phyloP scores from a whole-genome alignment of 2,797 vertebrate genomes.

The Danio jaintianensis region DNA sequence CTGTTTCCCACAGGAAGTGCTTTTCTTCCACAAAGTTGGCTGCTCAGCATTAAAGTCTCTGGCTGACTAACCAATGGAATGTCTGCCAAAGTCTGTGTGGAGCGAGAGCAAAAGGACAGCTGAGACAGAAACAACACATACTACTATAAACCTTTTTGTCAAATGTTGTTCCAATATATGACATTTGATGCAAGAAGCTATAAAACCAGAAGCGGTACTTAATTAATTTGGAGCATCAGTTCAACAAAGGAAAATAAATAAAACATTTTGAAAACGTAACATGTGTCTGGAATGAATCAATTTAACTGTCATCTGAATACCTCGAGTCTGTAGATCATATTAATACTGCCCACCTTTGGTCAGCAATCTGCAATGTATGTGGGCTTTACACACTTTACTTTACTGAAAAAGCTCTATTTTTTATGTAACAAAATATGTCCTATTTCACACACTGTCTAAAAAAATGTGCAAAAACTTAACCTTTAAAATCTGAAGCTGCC shows the following conservation, averaged over 20 bases:
- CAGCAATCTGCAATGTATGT: background rate
- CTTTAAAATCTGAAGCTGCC: background rate
- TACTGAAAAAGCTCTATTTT: background rate
- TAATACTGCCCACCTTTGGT: background rate
- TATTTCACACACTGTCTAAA: background rate
- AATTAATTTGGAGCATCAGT: background rate
- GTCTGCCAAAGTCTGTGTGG: background rate
- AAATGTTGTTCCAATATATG: background rate
- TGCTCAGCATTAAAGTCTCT: slow-evolving; percentile 31
- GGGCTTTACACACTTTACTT: too few species aligned
- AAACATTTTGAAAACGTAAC: background rate
- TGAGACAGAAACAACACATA: background rate
- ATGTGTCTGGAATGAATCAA: background rate
- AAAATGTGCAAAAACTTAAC: background rate
- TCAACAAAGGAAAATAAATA: background rate
- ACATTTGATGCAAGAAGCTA: background rate
- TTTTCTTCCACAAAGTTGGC: slow-evolving; percentile 28
- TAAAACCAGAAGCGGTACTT: background rate
- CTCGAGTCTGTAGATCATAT: background rate
- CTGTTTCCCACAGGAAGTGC: slow-evolving; percentile 49
- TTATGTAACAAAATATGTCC: background rate
- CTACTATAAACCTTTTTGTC: background rate
- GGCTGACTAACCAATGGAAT: slow-evolving; percentile 24
- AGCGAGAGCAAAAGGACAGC: background rate
- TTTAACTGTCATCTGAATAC: background rate